Evolutionary conservation across 2,113 vertebrate species (phyloP), one percentile per base, ranked within the genome.

Genomic region (Mesitornis unicolor): DNA sequence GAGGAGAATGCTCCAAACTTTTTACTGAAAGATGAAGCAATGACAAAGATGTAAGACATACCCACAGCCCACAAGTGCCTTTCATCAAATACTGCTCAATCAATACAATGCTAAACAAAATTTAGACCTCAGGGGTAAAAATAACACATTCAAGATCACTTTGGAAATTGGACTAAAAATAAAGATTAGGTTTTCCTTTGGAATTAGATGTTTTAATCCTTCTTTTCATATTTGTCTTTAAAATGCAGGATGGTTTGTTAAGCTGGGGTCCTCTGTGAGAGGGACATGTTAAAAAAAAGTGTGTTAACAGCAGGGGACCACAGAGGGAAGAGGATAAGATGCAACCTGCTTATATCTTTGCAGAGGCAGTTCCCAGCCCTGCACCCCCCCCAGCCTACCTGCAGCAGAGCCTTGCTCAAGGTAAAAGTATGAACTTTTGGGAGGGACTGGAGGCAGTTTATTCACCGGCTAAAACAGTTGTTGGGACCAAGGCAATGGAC

Each of bases 161-260:
- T 95, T 86, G 87, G 60, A 96, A 93, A 84, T 38, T 2, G 54
- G 50, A 45, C 69, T 89, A 75, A 96, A 97, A 94, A 91, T 86
- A 95, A 90, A 57, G 24, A 38, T 24, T 38, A 79, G 12, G 15
- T 74, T 89, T 92, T 96, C 36, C 63, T 3, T 42, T 26, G 18
- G 47, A 7, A 50, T 71, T 82, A 60, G 54, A 84, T 38, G 16
- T 14, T 33, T 71, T 56, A 64, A 57, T 79, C 5, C 8, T 74
- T 26, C 6, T 4, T 60, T 19, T 33, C 67, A 3, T 29, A 63
- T 19, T n/a, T 50, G 61, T 14, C 33, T 69, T 69, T 48, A 45
- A n/a, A 38, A 47, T 40, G 19, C 4, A 47, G 22, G 31, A 22
- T 64, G 21, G 13, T 33, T 85, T 91, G 40, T 54, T 63, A 26